Percentiles rank a stretch among this genome's conserved stretches.
These are phyloP conservation scores for Strix aluco DNA, from an alignment of 2,113 vertebrate species.

Conservation along the genomic window DNA sequence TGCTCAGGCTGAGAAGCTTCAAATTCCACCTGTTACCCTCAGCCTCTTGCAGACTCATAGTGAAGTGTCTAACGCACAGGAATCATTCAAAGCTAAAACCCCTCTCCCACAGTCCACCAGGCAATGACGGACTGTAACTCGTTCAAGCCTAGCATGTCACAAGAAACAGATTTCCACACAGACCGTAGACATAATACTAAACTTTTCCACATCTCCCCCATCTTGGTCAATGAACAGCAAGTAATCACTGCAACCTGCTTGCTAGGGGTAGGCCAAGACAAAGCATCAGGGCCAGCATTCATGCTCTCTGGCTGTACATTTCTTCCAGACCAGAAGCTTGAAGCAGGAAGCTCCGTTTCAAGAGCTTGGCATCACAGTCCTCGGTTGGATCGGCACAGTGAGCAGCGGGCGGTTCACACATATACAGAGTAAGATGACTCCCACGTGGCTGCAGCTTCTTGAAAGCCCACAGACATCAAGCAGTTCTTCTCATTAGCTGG, in stretches of 20 bases:
- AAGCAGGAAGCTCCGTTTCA: background rate
- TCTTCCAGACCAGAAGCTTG: background rate
- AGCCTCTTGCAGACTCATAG: background rate
- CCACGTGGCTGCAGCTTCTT: background rate
- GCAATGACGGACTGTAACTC: background rate
- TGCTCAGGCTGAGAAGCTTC: background rate
- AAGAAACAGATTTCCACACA: background rate
- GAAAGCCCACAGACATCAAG: background rate
- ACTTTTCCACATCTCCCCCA: background rate
- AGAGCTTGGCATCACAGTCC: background rate
- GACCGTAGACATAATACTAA: background rate
- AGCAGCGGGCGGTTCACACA: background rate
- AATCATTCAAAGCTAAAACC: background rate
- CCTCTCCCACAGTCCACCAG: background rate
- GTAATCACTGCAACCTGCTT: background rate
- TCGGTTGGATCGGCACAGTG: background rate
- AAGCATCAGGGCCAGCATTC: background rate
- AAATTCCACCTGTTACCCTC: background rate
- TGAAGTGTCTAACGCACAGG: background rate
- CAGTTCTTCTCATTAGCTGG: background rate
- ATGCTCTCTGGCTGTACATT: background rate
- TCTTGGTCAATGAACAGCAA: background rate
- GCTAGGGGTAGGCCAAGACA: background rate
- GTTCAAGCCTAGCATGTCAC: background rate
- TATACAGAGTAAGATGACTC: background rate